Base-by-base conservation (phyloP, 1,140 invertebrate species). In the Ladona fulva region DNA sequence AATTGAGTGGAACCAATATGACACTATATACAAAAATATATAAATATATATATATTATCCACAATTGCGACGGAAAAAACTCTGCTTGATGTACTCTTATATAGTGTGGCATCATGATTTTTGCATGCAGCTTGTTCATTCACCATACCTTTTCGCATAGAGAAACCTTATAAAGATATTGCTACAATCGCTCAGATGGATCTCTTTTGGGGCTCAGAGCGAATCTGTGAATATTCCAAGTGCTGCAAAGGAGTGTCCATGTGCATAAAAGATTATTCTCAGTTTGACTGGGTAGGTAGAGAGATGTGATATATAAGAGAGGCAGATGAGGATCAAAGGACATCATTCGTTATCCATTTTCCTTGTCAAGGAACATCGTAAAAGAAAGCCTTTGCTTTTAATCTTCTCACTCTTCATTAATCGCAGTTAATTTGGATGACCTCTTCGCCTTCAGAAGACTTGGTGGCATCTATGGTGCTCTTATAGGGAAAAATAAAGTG, bases 81-180 rank as follows among this genome's bases (percentile, higher is more conserved):
- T 19, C 52, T 66, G 52, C 52, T 66, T 66, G 52, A 66, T 66
- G 52, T 66, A 66, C 52, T 66, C 52, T 66, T 66, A 66, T 37
- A 37, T 66, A 66, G 52, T 66, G 52, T 66, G 52, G 52, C 52
- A 66, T 66, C 52, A 66, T 66, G 52, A 66, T 66, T 66, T 66
- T 66, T 66, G 52, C 52, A 66, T 66, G 52, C 52, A 66, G 52
- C 52, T 66, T 66, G 52, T 66, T 66, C 52, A 66, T 66, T 66
- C 52, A 19, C 52, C 52, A 22, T 66, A 66, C 52, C 52, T 66
- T 66, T 22, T 66, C n/a, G 52, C 52, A 66, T 66, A 66, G 52
- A 66, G n/a, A 37, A 37, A 37, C 14, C 52, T 22, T 66, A 66
- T 19, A 66, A 66, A 66, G 1, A 66, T 22, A 66, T 22, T 66